Evolutionary conservation across 2,888 invertebrate species (phyloP).

Genomic region (Drosophila maculinotata): DNA sequence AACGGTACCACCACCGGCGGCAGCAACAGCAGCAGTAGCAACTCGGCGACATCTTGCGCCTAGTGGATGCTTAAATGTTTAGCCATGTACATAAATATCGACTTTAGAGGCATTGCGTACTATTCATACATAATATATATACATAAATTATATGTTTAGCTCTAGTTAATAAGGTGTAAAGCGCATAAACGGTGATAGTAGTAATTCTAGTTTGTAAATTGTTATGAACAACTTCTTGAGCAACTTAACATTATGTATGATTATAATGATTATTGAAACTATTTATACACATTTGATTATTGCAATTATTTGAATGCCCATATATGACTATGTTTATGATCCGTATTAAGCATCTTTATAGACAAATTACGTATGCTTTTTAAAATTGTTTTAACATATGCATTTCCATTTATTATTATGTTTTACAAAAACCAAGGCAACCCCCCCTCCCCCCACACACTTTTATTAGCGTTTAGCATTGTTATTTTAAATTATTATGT

Average conservation of each 20-base stretch:
- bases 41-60: constrained; percentile 35
- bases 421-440: constrained; percentile 60
- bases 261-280: constrained; percentile 30
- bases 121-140: constrained; percentile 45
- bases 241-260: constrained; percentile 35
- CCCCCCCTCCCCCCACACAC: no score
- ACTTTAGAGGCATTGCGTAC: constrained; percentile 64
- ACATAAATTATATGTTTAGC: constrained; percentile 36
- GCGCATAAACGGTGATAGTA: constrained; percentile 73
- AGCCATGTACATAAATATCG: constrained; percentile 55
- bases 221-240: constrained; percentile 71
- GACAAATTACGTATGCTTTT: constrained; percentile 61
- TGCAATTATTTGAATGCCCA: constrained; percentile 36
- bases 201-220: constrained; percentile 72
- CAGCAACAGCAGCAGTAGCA: constrained; percentile 22
- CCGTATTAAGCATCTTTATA: constrained; percentile 41
- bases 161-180: constrained; percentile 48
- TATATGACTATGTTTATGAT: constrained; percentile 29
- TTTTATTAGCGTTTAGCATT: constrained; percentile 54
- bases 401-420: constrained; percentile 58
- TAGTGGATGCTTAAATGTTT: constrained; percentile 46
- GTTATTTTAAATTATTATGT: constrained; percentile 74
- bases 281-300: constrained; percentile 15
- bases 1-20: constrained; percentile 33
- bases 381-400: constrained; percentile 58